A percentile compares a stretch with the other conserved stretches of the same genome.
These are phyloP conservation scores for Nyleta sp. DNA, from an alignment of 2,888 invertebrate species.

Conservation along the genomic window DNA sequence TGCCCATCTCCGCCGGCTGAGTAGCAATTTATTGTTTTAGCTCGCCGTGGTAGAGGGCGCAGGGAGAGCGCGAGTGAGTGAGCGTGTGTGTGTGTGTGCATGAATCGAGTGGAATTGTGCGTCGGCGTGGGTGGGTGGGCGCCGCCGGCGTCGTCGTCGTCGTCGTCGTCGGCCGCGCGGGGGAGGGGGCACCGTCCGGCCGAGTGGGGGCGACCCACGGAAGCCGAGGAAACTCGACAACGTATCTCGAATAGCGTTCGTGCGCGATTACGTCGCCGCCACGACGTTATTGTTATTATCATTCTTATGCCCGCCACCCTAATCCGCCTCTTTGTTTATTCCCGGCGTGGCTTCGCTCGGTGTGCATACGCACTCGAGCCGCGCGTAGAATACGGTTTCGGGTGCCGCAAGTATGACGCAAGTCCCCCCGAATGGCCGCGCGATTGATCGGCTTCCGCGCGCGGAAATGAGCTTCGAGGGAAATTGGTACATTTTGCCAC, in stretches of 20 bases:
- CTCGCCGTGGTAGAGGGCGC: conserved; percentile 67
- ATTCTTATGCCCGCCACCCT: conserved; percentile 50
- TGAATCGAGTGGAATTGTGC: conserved; percentile 58
- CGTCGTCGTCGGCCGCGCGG: conserved; percentile 1
- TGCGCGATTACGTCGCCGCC: conserved; percentile 61
- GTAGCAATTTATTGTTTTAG: conserved; percentile 80
- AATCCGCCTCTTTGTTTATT: conserved; percentile 53
- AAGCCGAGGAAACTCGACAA: conserved; percentile 65
- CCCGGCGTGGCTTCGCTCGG: too few species aligned
- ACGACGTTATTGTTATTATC: conserved; percentile 57
- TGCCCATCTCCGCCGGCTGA: conserved; percentile 69
- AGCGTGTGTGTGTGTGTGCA: conserved; percentile 55
- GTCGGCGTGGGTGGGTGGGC: conserved; percentile 68
- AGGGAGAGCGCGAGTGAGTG: conserved; percentile 59
- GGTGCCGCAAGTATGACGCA: too few species aligned
- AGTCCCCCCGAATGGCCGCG: too few species aligned
- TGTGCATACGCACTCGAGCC: too few species aligned
- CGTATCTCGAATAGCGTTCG: conserved; percentile 57
- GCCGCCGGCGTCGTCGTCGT: conserved; percentile 38
- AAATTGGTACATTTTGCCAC: too few species aligned
- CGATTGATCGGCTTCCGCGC: too few species aligned
- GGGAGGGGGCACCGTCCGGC: conserved; percentile 44
- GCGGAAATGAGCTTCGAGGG: too few species aligned
- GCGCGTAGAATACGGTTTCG: too few species aligned
- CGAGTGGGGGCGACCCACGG: conserved; percentile 50